Evolutionary conservation across 30 jellyfish, hydroid and myxozoan genomes (phyloP).

Genomic region (Hydra vulgaris): DNA sequence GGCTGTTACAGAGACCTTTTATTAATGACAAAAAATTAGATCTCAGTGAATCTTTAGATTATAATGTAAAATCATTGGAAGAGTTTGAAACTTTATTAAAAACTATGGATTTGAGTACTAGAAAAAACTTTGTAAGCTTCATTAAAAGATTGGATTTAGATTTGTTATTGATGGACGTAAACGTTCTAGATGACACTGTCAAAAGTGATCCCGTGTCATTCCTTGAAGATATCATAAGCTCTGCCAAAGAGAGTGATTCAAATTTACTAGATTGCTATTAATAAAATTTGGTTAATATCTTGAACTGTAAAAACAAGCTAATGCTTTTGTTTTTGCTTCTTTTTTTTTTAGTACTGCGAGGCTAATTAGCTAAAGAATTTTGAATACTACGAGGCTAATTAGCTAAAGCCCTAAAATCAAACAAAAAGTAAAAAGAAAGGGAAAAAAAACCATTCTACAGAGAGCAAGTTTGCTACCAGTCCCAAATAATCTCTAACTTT

Average conservation of each 20-base stretch:
- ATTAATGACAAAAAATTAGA: neutral
- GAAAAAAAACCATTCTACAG: too few species aligned
- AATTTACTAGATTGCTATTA: constrained; percentile 30
- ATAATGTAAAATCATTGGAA: neutral
- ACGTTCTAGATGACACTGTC: constrained; percentile 11
- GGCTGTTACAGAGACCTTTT: neutral
- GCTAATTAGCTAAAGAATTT: too few species aligned
- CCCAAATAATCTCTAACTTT: too few species aligned
- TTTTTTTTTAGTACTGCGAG: too few species aligned
- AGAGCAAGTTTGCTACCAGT: too few species aligned
- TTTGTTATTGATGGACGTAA: neutral
- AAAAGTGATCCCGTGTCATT: constrained; percentile 26
- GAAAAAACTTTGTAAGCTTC: neutral
- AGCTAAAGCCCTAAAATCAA: too few species aligned
- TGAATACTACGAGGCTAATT: too few species aligned
- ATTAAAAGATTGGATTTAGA: neutral
- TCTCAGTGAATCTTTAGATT: neutral
- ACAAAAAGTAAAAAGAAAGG: too few species aligned
- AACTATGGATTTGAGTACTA: neutral
- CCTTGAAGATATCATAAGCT: constrained; percentile 12
- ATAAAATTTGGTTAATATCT: too few species aligned
- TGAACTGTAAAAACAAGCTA: too few species aligned
- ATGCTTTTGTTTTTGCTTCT: too few species aligned
- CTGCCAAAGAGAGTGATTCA: constrained; percentile 21
- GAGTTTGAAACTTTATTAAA: neutral